phyloP scores from a whole-genome alignment of 2,888 invertebrate genomes.

The Heliconius aoede region DNA sequence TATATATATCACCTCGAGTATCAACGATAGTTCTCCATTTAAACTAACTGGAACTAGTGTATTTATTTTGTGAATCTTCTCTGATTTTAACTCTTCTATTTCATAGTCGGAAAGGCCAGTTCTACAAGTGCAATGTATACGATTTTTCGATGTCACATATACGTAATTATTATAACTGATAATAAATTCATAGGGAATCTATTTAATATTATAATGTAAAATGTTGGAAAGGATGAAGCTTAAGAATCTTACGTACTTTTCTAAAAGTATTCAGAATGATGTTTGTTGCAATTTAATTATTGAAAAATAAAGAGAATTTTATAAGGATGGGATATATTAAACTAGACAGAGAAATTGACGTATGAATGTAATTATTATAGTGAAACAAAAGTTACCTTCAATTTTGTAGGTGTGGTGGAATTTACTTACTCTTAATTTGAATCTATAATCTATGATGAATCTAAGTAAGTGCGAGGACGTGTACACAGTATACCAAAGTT shows the following conservation, averaged over 20 bases:
- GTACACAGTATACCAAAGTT: conserved; percentile 84
- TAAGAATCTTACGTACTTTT: conserved; percentile 75
- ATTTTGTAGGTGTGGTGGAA: conserved; percentile 63
- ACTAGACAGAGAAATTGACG: conserved; percentile 60
- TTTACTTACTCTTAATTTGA: conserved; percentile 61
- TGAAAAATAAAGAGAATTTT: conserved; percentile 56
- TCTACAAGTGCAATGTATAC: conserved; percentile 84
- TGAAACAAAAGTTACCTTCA: conserved; percentile 80
- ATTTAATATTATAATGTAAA: conserved; percentile 71
- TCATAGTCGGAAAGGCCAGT: conserved; percentile 80
- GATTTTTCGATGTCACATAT: conserved; percentile 83
- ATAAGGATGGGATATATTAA: conserved; percentile 46
- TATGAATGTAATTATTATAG: conserved; percentile 66
- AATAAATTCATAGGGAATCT: conserved; percentile 78
- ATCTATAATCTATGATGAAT: conserved; percentile 60
- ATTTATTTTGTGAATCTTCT: conserved; percentile 71
- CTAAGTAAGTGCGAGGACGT: conserved; percentile 63
- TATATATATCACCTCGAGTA: conserved; percentile 75
- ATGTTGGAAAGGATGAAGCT: conserved; percentile 74
- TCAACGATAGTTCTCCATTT: conserved; percentile 69
- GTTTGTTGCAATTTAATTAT: conserved; percentile 65
- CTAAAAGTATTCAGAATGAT: conserved; percentile 59
- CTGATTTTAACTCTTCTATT: conserved; percentile 61
- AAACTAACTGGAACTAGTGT: conserved; percentile 63
- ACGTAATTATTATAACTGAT: conserved; percentile 81